Conservation (phyloP, 2,797 vertebrate genomes). For the Pangasius djambal region DNA sequence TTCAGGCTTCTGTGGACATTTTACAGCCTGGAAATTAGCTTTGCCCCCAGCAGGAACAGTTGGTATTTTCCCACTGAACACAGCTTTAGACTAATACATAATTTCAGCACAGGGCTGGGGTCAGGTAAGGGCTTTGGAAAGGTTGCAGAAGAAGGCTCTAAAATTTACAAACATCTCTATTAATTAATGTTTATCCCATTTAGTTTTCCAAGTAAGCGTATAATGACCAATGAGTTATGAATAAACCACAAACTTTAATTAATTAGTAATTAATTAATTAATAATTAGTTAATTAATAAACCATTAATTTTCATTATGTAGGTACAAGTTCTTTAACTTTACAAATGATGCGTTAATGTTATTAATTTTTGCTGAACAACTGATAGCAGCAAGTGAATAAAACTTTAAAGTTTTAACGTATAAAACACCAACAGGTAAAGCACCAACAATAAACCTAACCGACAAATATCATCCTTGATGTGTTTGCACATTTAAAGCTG, state of each 20-base stretch:
- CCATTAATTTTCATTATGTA: background rate
- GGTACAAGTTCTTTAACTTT: background rate
- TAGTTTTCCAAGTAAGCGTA: background rate
- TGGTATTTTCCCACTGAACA: background rate
- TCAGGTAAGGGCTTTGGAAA: background rate
- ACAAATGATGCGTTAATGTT: background rate
- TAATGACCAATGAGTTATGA: background rate
- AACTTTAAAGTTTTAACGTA: background rate
- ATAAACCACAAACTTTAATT: background rate
- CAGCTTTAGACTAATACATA: background rate
- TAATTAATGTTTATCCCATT: background rate
- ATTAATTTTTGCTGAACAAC: background rate
- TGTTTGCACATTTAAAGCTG: background rate
- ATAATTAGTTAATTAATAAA: background rate
- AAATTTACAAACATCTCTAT: background rate
- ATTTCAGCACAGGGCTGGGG: background rate
- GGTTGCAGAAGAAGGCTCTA: background rate
- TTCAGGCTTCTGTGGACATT: background rate
- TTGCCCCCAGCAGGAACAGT: background rate
- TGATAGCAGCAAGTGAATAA: background rate
- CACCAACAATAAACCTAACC: background rate
- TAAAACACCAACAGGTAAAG: background rate
- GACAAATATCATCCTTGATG: background rate
- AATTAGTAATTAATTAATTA: background rate
- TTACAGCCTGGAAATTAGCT: background rate